phyloP scores from a whole-genome alignment of 2,888 invertebrate genomes.

The Lepas anatifera region DNA sequence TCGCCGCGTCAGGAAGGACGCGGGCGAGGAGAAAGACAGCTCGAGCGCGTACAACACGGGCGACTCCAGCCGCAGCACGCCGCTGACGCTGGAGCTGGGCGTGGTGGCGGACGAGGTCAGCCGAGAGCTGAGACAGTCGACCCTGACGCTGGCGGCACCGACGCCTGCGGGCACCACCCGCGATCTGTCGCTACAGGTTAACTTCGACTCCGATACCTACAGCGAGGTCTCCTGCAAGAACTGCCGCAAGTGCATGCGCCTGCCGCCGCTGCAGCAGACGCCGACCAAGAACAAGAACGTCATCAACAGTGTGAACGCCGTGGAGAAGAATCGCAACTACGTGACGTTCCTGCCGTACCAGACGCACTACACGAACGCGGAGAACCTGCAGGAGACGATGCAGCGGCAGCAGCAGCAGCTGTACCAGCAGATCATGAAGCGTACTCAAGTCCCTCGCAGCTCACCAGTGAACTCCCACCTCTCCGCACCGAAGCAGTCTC shows the following conservation, averaged over 20 bases:
- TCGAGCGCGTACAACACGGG: conserved; percentile 63
- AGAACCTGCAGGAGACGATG: conserved; percentile 55
- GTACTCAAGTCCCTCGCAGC: conserved; percentile 23
- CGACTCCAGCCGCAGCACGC: conserved; percentile 57
- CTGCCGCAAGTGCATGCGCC: conserved; percentile 26
- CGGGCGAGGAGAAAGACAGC: conserved; percentile 42
- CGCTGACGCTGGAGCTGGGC: conserved; percentile 42
- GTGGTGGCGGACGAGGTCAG: conserved; percentile 29
- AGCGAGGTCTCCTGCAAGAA: conserved; percentile 29
- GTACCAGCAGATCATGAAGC: conserved; percentile 42
- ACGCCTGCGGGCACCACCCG: background rate
- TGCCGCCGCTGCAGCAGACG: conserved; percentile 20
- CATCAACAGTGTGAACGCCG: conserved; percentile 11
- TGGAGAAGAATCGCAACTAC: conserved; percentile 23
- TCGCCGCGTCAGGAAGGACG: background rate
- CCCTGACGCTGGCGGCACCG: conserved; percentile 19
- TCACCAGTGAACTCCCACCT: conserved; percentile 28
- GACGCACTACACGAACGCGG: conserved; percentile 56
- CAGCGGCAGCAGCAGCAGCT: conserved; percentile 49
- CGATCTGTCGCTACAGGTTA: conserved; percentile 18
- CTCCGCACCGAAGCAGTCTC: background rate
- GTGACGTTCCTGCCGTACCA: conserved; percentile 34
- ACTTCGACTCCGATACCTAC: conserved; percentile 26
- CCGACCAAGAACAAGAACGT: conserved; percentile 6
- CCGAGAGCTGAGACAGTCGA: conserved; percentile 20